Evolutionary conservation across 2,888 invertebrate species (phyloP).

Genomic region (Melanostoma scalare): DNA sequence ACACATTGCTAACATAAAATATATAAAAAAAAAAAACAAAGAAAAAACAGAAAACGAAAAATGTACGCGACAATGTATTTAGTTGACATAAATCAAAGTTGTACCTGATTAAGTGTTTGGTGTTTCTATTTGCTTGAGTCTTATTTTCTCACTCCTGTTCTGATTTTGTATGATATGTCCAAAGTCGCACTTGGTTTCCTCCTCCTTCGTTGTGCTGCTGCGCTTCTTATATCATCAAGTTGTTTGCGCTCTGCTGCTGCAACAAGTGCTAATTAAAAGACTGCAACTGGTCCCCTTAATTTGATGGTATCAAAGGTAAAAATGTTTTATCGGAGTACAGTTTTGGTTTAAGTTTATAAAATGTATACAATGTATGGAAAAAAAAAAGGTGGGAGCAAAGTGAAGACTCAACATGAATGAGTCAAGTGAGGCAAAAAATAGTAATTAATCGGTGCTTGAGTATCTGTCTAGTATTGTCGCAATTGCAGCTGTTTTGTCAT

Average conservation of each 20-base stretch:
- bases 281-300: slow-evolving; percentile 12
- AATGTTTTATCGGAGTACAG: slow-evolving; percentile 28
- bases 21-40: background rate
- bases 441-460: slow-evolving; percentile 62
- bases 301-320: slow-evolving; percentile 10
- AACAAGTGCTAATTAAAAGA: slow-evolving; percentile 70
- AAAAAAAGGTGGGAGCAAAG: background rate
- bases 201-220: background rate
- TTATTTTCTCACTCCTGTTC: slow-evolving; percentile 55
- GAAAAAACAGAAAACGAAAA: background rate
- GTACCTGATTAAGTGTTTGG: slow-evolving; percentile 68
- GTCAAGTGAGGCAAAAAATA: slow-evolving; percentile 64
- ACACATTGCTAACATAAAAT: too few species aligned
- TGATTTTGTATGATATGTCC: slow-evolving; percentile 13
- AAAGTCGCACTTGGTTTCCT: background rate
- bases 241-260: background rate
- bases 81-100: slow-evolving; percentile 72
- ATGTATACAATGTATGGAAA: background rate
- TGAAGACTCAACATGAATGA: slow-evolving; percentile 37
- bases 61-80: slow-evolving; percentile 41
- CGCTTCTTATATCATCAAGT: slow-evolving; percentile 34
- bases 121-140: slow-evolving; percentile 65
- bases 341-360: slow-evolving; percentile 1
- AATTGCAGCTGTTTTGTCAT: slow-evolving; percentile 6
- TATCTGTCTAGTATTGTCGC: slow-evolving; percentile 29